Evolutionary conservation across 1,140 invertebrate genomes (phyloP), one percentile per base, ranked within the genome.

Genomic region (Vollenhovia emeryi): DNA sequence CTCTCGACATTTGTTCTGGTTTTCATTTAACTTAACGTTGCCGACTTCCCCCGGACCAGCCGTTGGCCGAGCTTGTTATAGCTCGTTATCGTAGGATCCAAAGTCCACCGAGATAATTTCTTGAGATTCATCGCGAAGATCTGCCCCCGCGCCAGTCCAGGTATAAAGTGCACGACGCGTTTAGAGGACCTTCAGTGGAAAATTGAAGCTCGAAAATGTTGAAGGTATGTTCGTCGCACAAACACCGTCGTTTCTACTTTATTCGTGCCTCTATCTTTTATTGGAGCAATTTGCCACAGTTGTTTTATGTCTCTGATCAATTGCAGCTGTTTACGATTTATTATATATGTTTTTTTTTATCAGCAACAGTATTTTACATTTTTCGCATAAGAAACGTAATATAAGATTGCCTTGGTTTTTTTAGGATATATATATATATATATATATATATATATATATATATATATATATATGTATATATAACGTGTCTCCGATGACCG

Each of bases 181-280:
- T 55, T 13, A 3, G n/a, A 73, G 36, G n/a, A 21, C 1, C 4
- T 55, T 7, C n/a, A 15, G 7, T 1, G 15, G 40, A 18, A 27
- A 57, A 74, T 55, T 24, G 33, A 74, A 36, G n/a, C 15, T 36
- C 8, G 33, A 74, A 74, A 13, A 74, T 74, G 71, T 57, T 74
- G 50, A 74, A 57, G 71, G 71, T 74, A 74, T 15, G 33, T 36
- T 27, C 5, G 48, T 66, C 3, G 1, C 45, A 45, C 15, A 45
- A 69, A 50, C 13, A 24, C 21, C 2, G 0, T 33, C n/a, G n/a
- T n/a, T n/a, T n/a, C n/a, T n/a, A n/a, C n/a, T n/a, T n/a, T n/a
- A 6, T 55, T 36, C 7, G 13, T 8, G 36, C 2, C 52, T 71
- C 7, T 21, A 73, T 33, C 21, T 73, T 30, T 50, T 71, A 8